Percentiles rank a stretch among this genome's conserved stretches.
phyloP scores from a whole-genome alignment of 2,113 vertebrate genomes.

The Varanus salvator region DNA sequence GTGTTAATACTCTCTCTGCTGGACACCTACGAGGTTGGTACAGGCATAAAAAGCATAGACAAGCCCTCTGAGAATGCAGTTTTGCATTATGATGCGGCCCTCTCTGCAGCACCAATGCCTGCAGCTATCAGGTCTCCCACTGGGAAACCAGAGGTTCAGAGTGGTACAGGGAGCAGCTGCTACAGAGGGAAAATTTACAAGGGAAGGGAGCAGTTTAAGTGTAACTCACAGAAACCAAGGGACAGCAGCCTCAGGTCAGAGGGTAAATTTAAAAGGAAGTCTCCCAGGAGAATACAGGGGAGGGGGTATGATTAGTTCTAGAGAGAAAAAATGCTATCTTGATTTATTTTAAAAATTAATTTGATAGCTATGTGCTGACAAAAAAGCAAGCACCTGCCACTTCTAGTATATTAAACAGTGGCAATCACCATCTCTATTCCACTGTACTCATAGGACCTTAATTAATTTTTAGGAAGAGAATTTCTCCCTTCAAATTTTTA shows the following conservation, averaged over 20 bases:
- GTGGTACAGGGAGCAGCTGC: conserved; percentile 52
- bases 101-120: conserved; percentile 15
- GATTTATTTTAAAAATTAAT: conserved; percentile 59
- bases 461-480: background rate
- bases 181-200: background rate
- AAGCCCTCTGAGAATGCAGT: conserved; percentile 13
- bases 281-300: conserved; percentile 26
- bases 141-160: background rate
- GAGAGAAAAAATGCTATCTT: conserved; percentile 32
- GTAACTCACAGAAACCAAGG: conserved; percentile 34
- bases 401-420: background rate
- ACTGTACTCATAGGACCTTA: background rate
- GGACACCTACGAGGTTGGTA: conserved; percentile 8
- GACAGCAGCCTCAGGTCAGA: conserved; percentile 36
- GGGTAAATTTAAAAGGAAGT: conserved; percentile 28
- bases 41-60: conserved; percentile 21
- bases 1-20: background rate
- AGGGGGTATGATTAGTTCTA: background rate
- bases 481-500: conserved; percentile 42
- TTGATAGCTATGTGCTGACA: conserved; percentile 37
- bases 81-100: background rate
- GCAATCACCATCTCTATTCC: background rate
- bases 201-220: conserved; percentile 24
- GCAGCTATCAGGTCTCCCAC: conserved; percentile 18
- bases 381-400: conserved; percentile 54